These are phyloP conservation scores for Hylia prasina DNA, from an alignment of 2,113 vertebrate species.

Conservation along the genomic window DNA sequence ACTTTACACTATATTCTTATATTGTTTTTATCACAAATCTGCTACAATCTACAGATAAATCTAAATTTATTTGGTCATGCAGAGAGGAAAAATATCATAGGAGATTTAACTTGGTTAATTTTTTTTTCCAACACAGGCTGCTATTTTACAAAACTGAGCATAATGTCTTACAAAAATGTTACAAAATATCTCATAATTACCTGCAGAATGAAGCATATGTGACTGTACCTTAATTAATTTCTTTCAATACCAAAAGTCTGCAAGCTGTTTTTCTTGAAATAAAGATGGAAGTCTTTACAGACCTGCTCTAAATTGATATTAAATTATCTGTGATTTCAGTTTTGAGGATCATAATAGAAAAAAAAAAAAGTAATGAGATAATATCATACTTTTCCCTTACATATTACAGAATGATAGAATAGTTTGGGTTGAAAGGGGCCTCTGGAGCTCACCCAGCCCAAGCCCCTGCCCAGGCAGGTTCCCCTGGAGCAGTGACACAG, in stretches of 20 bases:
- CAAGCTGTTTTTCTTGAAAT: background rate
- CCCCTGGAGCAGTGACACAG: background rate
- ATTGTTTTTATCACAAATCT: background rate
- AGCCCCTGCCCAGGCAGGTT: background rate
- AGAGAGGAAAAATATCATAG: background rate
- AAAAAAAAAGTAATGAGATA: background rate
- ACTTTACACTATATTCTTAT: background rate
- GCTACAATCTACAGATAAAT: background rate
- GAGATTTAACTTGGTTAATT: background rate
- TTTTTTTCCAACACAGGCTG: background rate
- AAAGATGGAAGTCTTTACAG: background rate
- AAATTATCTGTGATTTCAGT: background rate
- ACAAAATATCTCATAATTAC: slow-evolving; percentile 38
- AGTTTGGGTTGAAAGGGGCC: fast-evolving
- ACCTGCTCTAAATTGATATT: background rate
- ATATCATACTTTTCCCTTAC: background rate
- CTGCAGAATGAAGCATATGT: background rate
- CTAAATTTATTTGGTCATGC: background rate
- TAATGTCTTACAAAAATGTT: slow-evolving; percentile 28
- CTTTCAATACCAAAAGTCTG: background rate
- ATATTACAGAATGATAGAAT: fast-evolving
- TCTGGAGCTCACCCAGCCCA: background rate
- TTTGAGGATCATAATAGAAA: background rate
- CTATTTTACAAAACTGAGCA: slow-evolving; percentile 35
- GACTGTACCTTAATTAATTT: background rate